Evolutionary conservation across 2,888 invertebrate genomes (phyloP), one percentile per base, ranked within the genome.

Genomic region (Luperina testacea): DNA sequence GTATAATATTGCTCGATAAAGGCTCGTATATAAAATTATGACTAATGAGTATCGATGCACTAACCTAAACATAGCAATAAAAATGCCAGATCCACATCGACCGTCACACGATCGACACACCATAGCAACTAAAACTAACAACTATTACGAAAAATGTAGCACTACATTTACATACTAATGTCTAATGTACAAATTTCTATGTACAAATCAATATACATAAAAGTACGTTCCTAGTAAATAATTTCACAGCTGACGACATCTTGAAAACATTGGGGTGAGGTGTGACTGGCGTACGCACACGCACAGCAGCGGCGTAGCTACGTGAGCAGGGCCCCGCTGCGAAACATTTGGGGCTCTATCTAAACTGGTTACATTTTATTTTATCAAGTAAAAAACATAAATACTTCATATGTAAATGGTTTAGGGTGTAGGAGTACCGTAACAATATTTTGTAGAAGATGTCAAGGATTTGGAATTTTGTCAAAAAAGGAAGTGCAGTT

Each of bases 31-130:
- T 75, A 85, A 84, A 81, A 83, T 85, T 84, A 87, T 80, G 73
- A 80, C 91, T 90, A 91, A 87, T 91, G 90, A 91, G 90, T 91
- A 91, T 91, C 90, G 80, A 83, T 78, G 74, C 85, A 81, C 75
- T 87, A 84, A 76, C 68, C 72, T 87, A 84, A 80, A 81, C 65
- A 69, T 83, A 79, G 76, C 72, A 80, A 86, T 79, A 80, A 67
- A 74, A 88, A 79, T 70, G 82, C 83, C 77, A 73, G 67, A 70
- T 27, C 48, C 67, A 53, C 76, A 64, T 48, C 82, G 77, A 80
- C 83, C 89, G 85, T 88, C 78, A 72, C 45, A 88, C 85, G 83
- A 69, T 61, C 81, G 78, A 72, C 80, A 42, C 71, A 27, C 65
- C 63, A 32, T 13, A 67, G 20, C 64, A 80, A 86, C 70, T 65